Conservation (phyloP, 2,888 invertebrate species). For the Horisme vitalbata region DNA sequence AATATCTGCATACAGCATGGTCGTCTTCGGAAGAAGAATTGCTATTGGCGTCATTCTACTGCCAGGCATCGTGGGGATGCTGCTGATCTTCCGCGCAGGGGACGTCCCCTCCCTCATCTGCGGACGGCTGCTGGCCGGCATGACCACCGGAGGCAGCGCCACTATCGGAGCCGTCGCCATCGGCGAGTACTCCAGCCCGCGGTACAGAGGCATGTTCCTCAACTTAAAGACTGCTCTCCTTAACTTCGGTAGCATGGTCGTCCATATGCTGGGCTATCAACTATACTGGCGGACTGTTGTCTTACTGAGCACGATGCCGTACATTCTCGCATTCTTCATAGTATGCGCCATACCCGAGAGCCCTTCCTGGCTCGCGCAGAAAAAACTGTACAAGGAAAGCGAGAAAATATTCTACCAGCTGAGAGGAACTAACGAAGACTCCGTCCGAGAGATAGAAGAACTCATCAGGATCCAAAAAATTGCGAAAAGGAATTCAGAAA, state of each 20-base stretch:
- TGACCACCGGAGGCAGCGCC: constrained; percentile 46
- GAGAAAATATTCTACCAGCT: constrained; percentile 75
- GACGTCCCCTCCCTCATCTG: constrained; percentile 43
- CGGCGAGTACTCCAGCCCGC: constrained; percentile 60
- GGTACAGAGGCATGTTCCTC: constrained; percentile 56
- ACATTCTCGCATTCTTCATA: constrained; percentile 41
- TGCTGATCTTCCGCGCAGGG: constrained; percentile 45
- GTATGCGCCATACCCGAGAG: constrained; percentile 81
- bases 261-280: constrained; percentile 47
- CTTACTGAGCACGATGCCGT: constrained; percentile 43
- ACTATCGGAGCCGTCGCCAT: constrained; percentile 55
- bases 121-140: constrained; percentile 49
- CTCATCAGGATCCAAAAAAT: constrained; percentile 44
- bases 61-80: constrained; percentile 53
- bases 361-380: constrained; percentile 81
- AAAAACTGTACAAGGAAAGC: constrained; percentile 66
- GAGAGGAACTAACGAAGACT: constrained; percentile 57
- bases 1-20: constrained; percentile 51
- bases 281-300: constrained; percentile 52
- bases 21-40: constrained; percentile 46
- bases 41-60: constrained; percentile 45
- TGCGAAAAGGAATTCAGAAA: neutral
- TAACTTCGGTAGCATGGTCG: constrained; percentile 47
- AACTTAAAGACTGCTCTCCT: constrained; percentile 55
- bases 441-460: constrained; percentile 40